These are phyloP conservation scores for Cyrtodaria siliqua DNA, from an alignment of 2,888 invertebrate species.

Conservation along the genomic window DNA sequence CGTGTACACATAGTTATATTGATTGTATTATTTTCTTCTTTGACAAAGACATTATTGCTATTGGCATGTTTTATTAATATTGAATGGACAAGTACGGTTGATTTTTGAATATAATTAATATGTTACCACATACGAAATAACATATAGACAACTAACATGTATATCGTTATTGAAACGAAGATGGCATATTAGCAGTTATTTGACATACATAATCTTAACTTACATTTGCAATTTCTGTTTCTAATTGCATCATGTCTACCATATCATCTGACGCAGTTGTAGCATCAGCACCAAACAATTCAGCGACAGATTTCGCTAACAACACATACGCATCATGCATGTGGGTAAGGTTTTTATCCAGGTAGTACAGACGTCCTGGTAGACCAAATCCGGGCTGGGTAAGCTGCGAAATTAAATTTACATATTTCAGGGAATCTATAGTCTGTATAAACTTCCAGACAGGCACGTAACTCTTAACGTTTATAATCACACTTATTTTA, in stretches of 20 bases:
- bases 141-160: no score
- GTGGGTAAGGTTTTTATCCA: constrained; percentile 58
- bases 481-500: no score
- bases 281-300: constrained; percentile 92
- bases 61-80: no score
- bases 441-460: background rate
- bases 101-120: no score
- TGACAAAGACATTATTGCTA: no score
- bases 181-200: background rate
- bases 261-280: constrained; percentile 90
- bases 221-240: constrained; percentile 96
- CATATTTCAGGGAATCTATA: background rate
- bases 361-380: constrained; percentile 92
- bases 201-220: constrained; percentile 85
- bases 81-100: no score
- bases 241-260: constrained; percentile 92
- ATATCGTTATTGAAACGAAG: background rate
- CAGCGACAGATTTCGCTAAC: constrained; percentile 94
- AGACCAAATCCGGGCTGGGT: constrained; percentile 94
- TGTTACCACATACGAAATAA: no score
- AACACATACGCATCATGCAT: constrained; percentile 94
- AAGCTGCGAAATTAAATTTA: constrained; percentile 88
- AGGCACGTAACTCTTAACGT: no score
- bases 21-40: no score
- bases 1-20: no score